phyloP scores from a whole-genome alignment of 2,113 vertebrate genomes.

The Todiramphus chloris region DNA sequence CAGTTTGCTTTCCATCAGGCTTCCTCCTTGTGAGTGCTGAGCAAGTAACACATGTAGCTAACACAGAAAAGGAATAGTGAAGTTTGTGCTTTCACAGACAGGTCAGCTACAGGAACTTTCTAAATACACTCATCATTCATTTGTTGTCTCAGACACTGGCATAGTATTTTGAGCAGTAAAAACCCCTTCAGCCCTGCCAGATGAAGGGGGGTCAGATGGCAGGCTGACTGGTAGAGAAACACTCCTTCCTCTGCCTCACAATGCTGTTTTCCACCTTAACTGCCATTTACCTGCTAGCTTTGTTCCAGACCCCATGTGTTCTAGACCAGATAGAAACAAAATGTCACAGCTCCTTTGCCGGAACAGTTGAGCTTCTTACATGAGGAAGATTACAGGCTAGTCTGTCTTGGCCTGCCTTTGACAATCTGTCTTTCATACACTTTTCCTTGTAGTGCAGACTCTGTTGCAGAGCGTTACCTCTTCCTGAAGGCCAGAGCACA shows the following conservation, averaged over 20 bases:
- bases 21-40: neutral
- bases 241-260: neutral
- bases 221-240: neutral
- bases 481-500: neutral
- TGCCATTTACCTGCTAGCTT: neutral
- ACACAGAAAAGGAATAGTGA: neutral
- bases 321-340: neutral
- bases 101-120: neutral
- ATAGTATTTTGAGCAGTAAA: slow-evolving; percentile 20
- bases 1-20: neutral
- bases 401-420: neutral
- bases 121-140: neutral
- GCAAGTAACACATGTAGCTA: neutral
- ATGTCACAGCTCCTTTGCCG: neutral
- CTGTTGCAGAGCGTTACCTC: neutral
- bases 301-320: neutral
- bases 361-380: neutral
- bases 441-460: neutral
- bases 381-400: neutral
- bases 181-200: neutral
- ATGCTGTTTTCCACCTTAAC: neutral
- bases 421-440: neutral
- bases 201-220: neutral
- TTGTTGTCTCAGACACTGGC: slow-evolving; percentile 7
- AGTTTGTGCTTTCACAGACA: neutral